A percentile compares a stretch with the other conserved stretches of the same genome.
phyloP scores from a whole-genome alignment of 1,140 invertebrate genomes.

The Drosophila sechellia region DNA sequence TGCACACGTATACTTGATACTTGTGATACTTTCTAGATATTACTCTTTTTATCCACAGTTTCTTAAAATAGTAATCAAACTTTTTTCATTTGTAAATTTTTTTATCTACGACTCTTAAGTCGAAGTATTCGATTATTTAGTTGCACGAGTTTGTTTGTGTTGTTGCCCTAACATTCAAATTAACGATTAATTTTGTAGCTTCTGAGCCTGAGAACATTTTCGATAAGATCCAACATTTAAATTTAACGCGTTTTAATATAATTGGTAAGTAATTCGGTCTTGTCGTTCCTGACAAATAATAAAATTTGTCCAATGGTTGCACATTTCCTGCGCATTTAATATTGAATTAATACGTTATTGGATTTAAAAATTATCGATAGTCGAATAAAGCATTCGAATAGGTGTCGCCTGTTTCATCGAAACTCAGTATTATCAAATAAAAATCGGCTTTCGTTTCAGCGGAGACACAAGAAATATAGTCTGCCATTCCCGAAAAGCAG shows the following conservation, averaged over 20 bases:
- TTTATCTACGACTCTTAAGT: neutral
- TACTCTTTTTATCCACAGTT: neutral
- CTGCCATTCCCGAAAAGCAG: conserved; percentile 10
- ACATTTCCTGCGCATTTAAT: too few relatives aligned
- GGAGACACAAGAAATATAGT: conserved; percentile 29
- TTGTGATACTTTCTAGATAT: neutral
- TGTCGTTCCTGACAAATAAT: too few relatives aligned
- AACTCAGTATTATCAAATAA: neutral
- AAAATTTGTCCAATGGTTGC: too few relatives aligned
- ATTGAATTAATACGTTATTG: too few relatives aligned
- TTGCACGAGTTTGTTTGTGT: neutral
- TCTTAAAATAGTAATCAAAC: too few relatives aligned
- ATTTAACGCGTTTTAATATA: neutral
- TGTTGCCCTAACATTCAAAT: too few relatives aligned
- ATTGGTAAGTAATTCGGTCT: neutral
- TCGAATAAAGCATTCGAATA: neutral
- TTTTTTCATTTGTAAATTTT: too few relatives aligned
- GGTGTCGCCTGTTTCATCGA: neutral
- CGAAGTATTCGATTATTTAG: neutral
- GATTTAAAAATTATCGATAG: neutral
- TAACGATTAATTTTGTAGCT: neutral
- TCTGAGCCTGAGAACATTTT: neutral
- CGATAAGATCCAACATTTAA: neutral
- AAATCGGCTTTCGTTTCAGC: conserved; percentile 1
- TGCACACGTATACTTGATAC: too few relatives aligned